phyloP scores from a whole-genome alignment of 1,140 invertebrate genomes.

The Drosophila pruinosa region DNA sequence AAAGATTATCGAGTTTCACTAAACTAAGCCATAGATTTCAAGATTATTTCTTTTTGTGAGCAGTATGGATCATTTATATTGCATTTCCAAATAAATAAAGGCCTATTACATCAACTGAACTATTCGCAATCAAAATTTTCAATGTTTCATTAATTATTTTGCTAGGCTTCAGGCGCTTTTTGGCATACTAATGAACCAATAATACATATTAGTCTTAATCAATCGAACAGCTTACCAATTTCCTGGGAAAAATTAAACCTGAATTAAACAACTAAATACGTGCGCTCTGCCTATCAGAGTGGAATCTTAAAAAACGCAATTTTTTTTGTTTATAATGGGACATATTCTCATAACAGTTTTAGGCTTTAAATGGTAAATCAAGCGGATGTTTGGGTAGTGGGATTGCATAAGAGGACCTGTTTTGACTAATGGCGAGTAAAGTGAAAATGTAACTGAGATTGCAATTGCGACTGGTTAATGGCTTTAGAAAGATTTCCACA shows the following conservation, averaged over 20 bases:
- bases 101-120: not conserved
- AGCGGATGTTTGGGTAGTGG: conserved; percentile 5
- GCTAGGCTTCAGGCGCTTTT: not conserved
- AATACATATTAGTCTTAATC: not conserved
- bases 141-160: not conserved
- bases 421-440: conserved; percentile 19
- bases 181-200: not conserved
- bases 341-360: conserved; percentile 42
- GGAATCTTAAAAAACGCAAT: not conserved
- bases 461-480: conserved; percentile 7
- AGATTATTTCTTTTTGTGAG: too few species aligned
- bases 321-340: conserved; percentile 7
- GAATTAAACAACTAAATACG: not conserved
- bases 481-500: conserved; percentile 42
- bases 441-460: not conserved
- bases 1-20: too few species aligned
- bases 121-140: not conserved
- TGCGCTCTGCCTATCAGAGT: not conserved
- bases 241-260: not conserved
- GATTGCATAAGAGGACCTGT: conserved; percentile 66
- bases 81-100: too few species aligned
- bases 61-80: too few species aligned
- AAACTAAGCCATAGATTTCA: too few species aligned
- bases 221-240: not conserved
- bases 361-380: conserved; percentile 23